phyloP scores from a whole-genome alignment of 2,888 invertebrate species.

The Eustalomyia histrio region DNA sequence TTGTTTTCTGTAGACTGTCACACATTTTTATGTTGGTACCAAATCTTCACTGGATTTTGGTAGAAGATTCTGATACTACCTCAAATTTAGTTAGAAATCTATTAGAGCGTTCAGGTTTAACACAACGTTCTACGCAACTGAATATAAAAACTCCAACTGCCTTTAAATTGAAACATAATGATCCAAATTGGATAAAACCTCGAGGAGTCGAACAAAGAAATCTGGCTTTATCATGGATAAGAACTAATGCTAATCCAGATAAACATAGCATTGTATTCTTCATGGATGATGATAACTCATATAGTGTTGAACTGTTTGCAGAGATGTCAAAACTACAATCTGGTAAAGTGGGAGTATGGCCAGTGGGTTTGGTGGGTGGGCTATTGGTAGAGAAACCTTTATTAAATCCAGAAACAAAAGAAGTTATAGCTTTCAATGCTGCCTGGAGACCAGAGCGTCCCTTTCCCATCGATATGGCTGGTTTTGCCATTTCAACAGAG shows the following conservation, averaged over 20 bases:
- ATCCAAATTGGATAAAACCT: slow-evolving; percentile 88
- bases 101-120: slow-evolving; percentile 80
- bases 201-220: slow-evolving; percentile 96
- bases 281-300: slow-evolving; percentile 98
- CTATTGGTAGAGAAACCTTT: slow-evolving; percentile 94
- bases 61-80: slow-evolving; percentile 89
- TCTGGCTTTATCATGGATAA: slow-evolving; percentile 88
- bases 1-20: slow-evolving; percentile 83
- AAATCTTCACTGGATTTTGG: slow-evolving; percentile 94
- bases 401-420: slow-evolving; percentile 83
- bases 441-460: slow-evolving; percentile 94
- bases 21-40: slow-evolving; percentile 92
- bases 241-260: slow-evolving; percentile 79
- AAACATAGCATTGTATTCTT: slow-evolving; percentile 89
- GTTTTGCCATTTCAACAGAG: slow-evolving; percentile 92
- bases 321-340: slow-evolving; percentile 91
- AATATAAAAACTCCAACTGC: slow-evolving; percentile 85
- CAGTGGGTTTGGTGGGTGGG: slow-evolving; percentile 97
- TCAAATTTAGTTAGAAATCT: slow-evolving; percentile 85
- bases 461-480: slow-evolving; percentile 99
- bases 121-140: slow-evolving; percentile 82
- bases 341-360: slow-evolving; percentile 91
- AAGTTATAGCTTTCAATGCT: slow-evolving; percentile 83
- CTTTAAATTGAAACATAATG: slow-evolving; percentile 83
- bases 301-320: slow-evolving; percentile 91